Percentiles rank a stretch among this genome's conserved stretches.
phyloP scores from a whole-genome alignment of 2,797 vertebrate genomes.

The Euthynnus affinis region DNA sequence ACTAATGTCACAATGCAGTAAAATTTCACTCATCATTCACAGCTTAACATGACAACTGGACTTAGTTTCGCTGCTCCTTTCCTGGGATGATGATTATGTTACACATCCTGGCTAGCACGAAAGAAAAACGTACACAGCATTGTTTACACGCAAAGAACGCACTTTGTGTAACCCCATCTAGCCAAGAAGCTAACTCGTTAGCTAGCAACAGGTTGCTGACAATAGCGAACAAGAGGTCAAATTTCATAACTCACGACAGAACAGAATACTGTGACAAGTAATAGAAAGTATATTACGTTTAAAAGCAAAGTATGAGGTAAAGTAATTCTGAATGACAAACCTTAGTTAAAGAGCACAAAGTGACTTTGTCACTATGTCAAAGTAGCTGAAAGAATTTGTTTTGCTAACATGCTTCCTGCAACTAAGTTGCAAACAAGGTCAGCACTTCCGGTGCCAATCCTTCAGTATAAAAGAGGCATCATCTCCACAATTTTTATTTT shows the following conservation, averaged over 20 bases:
- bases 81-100: too few relatives aligned
- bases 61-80: background rate
- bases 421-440: background rate
- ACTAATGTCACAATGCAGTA: too few relatives aligned
- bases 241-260: background rate
- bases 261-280: background rate
- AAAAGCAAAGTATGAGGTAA: background rate
- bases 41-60: background rate
- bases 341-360: background rate
- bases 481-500: background rate
- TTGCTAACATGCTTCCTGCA: background rate
- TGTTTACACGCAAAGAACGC: background rate
- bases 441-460: background rate
- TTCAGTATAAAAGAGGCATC: background rate
- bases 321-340: background rate
- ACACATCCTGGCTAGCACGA: background rate
- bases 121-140: background rate
- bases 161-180: background rate
- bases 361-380: background rate
- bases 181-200: background rate
- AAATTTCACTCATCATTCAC: too few relatives aligned
- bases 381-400: background rate
- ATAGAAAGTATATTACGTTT: too few relatives aligned
- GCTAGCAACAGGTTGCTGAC: constrained; percentile 20
- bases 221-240: constrained; percentile 1